Conservation (phyloP, 1,140 invertebrate genomes). For the Procambarus clarkii region DNA sequence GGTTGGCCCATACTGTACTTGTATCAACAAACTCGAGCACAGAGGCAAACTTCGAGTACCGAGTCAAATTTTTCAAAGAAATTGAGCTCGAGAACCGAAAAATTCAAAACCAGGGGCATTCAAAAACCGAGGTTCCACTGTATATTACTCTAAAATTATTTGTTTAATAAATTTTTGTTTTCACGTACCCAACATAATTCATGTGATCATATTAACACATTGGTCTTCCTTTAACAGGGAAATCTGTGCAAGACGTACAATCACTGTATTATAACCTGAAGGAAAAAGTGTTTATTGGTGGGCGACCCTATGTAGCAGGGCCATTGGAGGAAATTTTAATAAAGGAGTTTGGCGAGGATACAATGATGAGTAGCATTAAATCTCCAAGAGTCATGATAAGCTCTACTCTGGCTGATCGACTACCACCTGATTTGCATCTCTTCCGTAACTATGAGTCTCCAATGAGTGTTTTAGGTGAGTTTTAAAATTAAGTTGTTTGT, state of each 20-base stretch:
- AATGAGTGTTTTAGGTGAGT: conserved; percentile 79
- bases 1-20: too few relatives aligned
- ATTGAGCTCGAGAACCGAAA: too few relatives aligned
- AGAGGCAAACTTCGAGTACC: too few relatives aligned
- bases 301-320: conserved; percentile 90
- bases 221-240: conserved; percentile 74
- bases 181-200: not conserved
- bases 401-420: conserved; percentile 90
- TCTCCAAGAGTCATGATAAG: conserved; percentile 88
- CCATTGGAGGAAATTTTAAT: conserved; percentile 92
- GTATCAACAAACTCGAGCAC: too few relatives aligned
- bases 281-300: conserved; percentile 92
- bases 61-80: too few relatives aligned
- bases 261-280: conserved; percentile 94
- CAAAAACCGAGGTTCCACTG: too few relatives aligned
- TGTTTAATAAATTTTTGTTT: too few relatives aligned
- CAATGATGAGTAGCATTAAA: conserved; percentile 93
- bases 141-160: too few relatives aligned
- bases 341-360: conserved; percentile 88
- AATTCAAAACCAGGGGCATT: too few relatives aligned
- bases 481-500: too few relatives aligned
- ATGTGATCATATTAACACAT: not conserved
- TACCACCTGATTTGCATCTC: conserved; percentile 93
- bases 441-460: conserved; percentile 94
- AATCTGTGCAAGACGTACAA: conserved; percentile 79